Base-by-base conservation (phyloP, 2,797 vertebrate genomes). In the Pempheris klunzingeri region DNA sequence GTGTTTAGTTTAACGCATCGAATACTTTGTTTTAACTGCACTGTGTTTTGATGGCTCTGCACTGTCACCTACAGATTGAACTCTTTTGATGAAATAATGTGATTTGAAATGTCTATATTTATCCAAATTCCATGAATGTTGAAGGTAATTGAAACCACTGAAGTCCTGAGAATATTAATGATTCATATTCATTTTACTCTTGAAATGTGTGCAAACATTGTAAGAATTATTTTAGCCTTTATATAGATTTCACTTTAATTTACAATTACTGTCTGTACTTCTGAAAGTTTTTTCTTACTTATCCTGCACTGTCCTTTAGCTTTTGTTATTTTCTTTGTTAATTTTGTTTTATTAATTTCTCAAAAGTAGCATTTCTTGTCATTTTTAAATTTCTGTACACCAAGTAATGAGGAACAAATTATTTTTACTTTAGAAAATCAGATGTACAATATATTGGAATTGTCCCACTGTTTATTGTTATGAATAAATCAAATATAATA, bases 141-240 rank as follows among this genome's bases (percentile, higher is more conserved):
- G 7, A 44, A 50, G 18, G n/a, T 9, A 28, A 7, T 10, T 41
- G 17, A 47, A 74, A 55, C 3, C 13, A 24, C 17, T 28, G 2
- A 44, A 5, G 4, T 50, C 38, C 67, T 68, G 44, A 68, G 55
- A 75, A 78, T 58, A 61, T 75, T 44, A 52, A 0, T 28, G 4
- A 24, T 65, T 43, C 5, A 67, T n/a, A 9, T 61, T 28, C 0
- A 53, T 65, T 39, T 73, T 3, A 0, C 7, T 11, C 11, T 24
- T 61, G 0, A 68, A 65, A 34, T 43, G 4, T 15, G 22, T 70
- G 46, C 28, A 54, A 15, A 20, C 44, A 32, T 38, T 71, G 28
- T 71, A 41, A 46, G 18, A 59, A n/a, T 28, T 58, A 0, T 24
- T 71, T 58, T 65, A 44, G 14, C 24, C 54, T 63, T 67, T 55